Percentiles rank a stretch among this genome's conserved stretches.
Conservation (phyloP, 35 echinoderm and acorn worm species). For the Anneissia japonica region DNA sequence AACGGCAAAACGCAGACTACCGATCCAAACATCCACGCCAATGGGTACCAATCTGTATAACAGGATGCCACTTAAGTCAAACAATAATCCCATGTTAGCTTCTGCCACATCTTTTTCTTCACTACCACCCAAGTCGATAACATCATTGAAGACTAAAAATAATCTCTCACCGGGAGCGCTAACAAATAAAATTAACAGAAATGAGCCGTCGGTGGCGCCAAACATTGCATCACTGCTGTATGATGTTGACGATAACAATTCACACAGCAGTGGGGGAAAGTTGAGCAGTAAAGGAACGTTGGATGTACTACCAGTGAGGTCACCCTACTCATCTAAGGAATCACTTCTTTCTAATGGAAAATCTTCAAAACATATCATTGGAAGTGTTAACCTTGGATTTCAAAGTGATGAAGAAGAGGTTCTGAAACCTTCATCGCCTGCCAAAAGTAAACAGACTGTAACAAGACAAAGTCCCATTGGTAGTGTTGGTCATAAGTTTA, state of each 20-base stretch:
- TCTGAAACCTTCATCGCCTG: not conserved
- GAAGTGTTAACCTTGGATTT: conserved; percentile 6
- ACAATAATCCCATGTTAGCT: not conserved
- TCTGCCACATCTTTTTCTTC: not conserved
- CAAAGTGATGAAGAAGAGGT: conserved; percentile 3
- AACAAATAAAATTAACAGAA: not conserved
- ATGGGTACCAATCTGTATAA: not conserved
- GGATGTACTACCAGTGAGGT: not conserved
- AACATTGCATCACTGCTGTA: not conserved
- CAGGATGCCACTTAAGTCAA: not conserved
- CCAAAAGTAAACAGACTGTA: not conserved
- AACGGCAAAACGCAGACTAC: not conserved
- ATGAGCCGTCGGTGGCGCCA: not conserved
- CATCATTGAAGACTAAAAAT: conserved; percentile 29
- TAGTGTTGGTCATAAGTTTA: not conserved
- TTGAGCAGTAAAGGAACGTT: not conserved
- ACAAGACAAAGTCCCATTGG: not conserved
- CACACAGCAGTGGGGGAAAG: not conserved
- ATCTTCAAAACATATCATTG: not conserved
- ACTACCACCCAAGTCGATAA: conserved; percentile 39
- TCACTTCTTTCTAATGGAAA: not conserved
- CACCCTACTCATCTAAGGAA: conserved; percentile 13
- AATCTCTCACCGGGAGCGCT: not conserved
- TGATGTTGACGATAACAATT: not conserved
- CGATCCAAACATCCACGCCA: not conserved